phyloP scores from a whole-genome alignment of 2,113 vertebrate species.

The Tetrax tetrax region DNA sequence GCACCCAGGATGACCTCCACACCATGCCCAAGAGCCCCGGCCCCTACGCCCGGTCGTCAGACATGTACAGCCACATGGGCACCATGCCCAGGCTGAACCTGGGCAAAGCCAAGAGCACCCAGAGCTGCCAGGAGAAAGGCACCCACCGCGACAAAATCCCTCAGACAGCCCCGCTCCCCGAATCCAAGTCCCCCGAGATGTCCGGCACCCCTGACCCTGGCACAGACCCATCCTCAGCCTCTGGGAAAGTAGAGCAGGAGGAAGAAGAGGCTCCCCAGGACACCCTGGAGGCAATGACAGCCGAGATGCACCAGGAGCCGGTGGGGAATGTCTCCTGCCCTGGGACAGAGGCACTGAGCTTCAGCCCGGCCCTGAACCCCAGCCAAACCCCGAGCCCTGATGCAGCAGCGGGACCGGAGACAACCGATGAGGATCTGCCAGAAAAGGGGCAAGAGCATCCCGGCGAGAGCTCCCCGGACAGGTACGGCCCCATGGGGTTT shows the following conservation, averaged over 20 bases:
- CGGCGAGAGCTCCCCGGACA: not conserved
- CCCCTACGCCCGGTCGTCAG: slow-evolving; percentile 85
- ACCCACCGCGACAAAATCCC: not conserved
- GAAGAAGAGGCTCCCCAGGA: not conserved
- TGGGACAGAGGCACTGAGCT: rapidly evolving
- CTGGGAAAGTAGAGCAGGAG: not conserved
- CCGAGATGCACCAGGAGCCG: not conserved
- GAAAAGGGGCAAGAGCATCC: not conserved
- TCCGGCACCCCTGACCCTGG: not conserved
- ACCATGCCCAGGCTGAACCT: slow-evolving; percentile 85
- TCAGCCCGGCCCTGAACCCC: not conserved
- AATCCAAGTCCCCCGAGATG: rapidly evolving
- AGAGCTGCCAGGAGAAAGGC: not conserved
- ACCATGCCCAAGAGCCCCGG: slow-evolving; percentile 77
- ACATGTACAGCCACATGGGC: slow-evolving; percentile 92
- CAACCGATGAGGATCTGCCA: rapidly evolving
- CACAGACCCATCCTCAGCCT: not conserved
- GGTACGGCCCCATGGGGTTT: not conserved
- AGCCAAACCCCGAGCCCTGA: not conserved
- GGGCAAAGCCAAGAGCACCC: not conserved
- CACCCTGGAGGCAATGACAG: not conserved
- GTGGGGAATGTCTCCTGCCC: not conserved
- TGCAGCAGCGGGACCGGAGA: rapidly evolving
- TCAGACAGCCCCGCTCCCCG: rapidly evolving
- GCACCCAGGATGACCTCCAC: slow-evolving; percentile 82